Conservation (phyloP, 2,113 vertebrate species). For the Archilochus colubris region DNA sequence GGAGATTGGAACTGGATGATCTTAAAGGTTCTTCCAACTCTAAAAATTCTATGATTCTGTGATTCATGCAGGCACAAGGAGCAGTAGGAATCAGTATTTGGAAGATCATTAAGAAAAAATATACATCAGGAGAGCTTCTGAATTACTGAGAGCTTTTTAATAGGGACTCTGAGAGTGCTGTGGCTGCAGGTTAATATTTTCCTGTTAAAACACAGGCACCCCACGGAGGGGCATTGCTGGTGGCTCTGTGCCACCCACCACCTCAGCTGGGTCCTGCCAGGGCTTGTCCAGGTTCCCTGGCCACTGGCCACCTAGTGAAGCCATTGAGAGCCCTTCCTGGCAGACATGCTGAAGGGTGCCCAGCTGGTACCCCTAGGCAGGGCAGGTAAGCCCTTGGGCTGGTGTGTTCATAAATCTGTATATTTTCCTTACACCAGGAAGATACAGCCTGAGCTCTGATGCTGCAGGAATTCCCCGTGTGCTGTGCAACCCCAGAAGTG, state of each 20-base stretch:
- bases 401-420: rapidly evolving
- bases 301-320: background rate
- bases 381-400: background rate
- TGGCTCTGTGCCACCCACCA: background rate
- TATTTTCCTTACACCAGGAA: background rate
- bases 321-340: background rate
- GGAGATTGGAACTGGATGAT: too few relatives aligned
- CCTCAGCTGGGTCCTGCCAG: background rate
- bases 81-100: background rate
- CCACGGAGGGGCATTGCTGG: background rate
- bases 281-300: background rate
- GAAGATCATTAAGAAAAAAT: background rate
- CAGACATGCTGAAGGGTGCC: rapidly evolving
- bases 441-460: rapidly evolving
- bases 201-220: background rate
- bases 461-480: background rate
- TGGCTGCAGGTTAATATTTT: too few relatives aligned
- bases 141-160: background rate
- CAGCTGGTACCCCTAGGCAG: background rate
- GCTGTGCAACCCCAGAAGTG: rapidly evolving
- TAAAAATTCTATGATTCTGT: too few relatives aligned
- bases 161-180: rapidly evolving
- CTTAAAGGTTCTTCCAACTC: too few relatives aligned
- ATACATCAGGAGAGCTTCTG: background rate
- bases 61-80: background rate